Percentiles rank a stretch among this genome's conserved stretches.
These are phyloP conservation scores for Maccullochella peelii DNA, from an alignment of 2,113 vertebrate species.

Conservation along the genomic window DNA sequence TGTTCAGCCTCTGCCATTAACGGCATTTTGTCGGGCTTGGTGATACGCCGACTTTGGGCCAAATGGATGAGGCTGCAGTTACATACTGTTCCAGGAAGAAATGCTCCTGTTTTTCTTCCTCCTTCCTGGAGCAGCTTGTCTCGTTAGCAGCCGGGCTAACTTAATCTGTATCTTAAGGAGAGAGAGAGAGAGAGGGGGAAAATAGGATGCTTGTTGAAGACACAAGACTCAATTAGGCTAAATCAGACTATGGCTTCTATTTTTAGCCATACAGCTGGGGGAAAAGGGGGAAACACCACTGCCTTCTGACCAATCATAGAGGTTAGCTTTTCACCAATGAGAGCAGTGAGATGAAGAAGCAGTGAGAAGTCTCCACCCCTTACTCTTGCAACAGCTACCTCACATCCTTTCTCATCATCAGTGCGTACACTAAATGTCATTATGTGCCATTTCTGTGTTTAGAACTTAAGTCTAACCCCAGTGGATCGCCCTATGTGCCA, in stretches of 20 bases:
- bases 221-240: conserved; percentile 65
- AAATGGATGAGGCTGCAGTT: conserved; percentile 30
- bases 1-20: conserved; percentile 40
- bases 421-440: conserved; percentile 10
- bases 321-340: conserved; percentile 60
- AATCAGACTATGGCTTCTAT: conserved; percentile 69
- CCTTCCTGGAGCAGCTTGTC: conserved; percentile 28
- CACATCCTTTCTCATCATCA: conserved; percentile 21
- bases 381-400: neutral
- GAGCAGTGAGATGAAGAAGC: conserved; percentile 35
- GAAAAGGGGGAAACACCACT: conserved; percentile 65
- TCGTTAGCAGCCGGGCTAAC: conserved; percentile 17
- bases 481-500: neutral
- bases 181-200: neutral
- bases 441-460: neutral
- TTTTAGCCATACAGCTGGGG: conserved; percentile 73
- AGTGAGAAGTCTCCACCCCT: conserved; percentile 26
- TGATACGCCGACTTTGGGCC: conserved; percentile 35
- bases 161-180: conserved; percentile 41
- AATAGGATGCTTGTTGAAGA: conserved; percentile 52
- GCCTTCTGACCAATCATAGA: conserved; percentile 72
- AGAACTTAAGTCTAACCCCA: neutral
- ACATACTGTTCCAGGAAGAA: conserved; percentile 53
- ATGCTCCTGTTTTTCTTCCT: conserved; percentile 14
- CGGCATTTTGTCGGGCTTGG: conserved; percentile 13